Evolutionary conservation across 2,113 vertebrate genomes (phyloP).

Genomic region (Eclectus roratus): DNA sequence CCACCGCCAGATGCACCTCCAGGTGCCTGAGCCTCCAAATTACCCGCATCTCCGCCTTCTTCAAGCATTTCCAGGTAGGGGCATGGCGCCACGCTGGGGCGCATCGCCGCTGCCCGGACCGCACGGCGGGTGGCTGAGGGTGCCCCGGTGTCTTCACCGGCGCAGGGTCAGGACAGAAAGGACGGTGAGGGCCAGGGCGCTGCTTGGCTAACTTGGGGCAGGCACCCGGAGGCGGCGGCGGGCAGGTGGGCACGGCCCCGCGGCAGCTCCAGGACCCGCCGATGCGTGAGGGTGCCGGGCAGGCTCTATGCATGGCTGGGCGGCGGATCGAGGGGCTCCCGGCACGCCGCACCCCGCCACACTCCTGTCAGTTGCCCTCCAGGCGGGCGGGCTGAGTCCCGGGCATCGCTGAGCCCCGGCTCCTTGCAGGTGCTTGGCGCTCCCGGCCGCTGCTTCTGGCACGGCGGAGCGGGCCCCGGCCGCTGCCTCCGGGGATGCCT

Average conservation of each 20-base stretch:
- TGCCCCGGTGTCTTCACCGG: not conserved
- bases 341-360: not conserved
- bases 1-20: conserved; percentile 88
- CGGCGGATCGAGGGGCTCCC: not conserved
- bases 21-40: conserved; percentile 95
- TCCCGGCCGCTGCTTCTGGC: not conserved
- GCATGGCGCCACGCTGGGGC: not conserved
- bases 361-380: not conserved
- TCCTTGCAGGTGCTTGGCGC: not conserved
- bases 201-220: not conserved
- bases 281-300: not conserved
- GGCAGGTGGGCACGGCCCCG: not conserved
- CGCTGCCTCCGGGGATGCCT: not conserved
- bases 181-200: not conserved
- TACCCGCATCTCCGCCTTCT: conserved; percentile 92
- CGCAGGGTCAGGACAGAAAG: not conserved
- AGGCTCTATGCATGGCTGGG: not conserved
- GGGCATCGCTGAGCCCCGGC: not conserved
- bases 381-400: not conserved
- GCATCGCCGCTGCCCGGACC: too few relatives aligned
- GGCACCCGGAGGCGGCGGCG: not conserved
- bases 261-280: not conserved
- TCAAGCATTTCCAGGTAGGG: conserved; percentile 91
- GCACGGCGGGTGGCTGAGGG: not conserved
- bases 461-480: not conserved